These are phyloP conservation scores for Actinia tenebrosa DNA, from an alignment of 64 coral and sea anemone genomes.

Conservation along the genomic window DNA sequence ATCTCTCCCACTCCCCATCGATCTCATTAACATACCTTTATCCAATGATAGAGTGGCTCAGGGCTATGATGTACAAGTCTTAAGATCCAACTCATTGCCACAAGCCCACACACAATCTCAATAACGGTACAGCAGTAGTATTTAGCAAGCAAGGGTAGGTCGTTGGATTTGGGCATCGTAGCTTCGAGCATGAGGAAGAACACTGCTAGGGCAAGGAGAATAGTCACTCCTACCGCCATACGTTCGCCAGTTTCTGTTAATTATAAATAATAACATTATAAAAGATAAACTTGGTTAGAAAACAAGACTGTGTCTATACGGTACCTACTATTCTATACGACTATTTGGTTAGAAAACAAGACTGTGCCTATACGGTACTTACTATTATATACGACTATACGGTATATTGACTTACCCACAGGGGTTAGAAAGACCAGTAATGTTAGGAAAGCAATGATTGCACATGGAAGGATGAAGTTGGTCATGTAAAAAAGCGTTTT, in stretches of 20 bases:
- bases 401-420: conserved; percentile 42
- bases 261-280: too few relatives aligned
- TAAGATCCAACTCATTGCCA: conserved; percentile 64
- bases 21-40: conserved; percentile 45
- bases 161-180: conserved; percentile 61
- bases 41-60: conserved; percentile 48
- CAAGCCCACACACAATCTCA: conserved; percentile 53
- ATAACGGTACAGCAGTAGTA: conserved; percentile 96
- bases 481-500: conserved; percentile 69
- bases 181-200: conserved; percentile 96
- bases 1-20: neutral
- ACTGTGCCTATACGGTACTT: neutral
- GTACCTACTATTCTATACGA: neutral
- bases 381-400: neutral
- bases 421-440: conserved; percentile 82
- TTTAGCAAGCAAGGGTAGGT: conserved; percentile 87
- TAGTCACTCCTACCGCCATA: conserved; percentile 86
- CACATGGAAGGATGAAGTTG: conserved; percentile 90
- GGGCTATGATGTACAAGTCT: conserved; percentile 64
- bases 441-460: conserved; percentile 72
- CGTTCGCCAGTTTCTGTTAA: conserved; percentile 81
- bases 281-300: neutral
- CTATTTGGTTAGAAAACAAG: neutral
- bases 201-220: conserved; percentile 72
- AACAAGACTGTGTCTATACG: neutral